Conservation (phyloP, 2,797 vertebrate genomes). For the Pangasius mekongensis region DNA sequence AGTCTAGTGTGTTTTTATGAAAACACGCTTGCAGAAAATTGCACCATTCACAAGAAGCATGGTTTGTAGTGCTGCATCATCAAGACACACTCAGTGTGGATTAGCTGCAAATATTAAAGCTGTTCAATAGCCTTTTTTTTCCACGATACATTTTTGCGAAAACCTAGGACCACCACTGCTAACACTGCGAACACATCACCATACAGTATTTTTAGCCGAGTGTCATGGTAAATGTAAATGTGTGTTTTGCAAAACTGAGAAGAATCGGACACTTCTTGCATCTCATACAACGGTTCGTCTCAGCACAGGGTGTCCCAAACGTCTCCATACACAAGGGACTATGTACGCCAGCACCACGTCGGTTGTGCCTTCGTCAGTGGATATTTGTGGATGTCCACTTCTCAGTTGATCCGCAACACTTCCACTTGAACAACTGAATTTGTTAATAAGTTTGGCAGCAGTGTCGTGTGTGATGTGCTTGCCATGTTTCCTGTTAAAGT, state of each 20-base stretch:
- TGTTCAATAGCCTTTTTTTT: background rate
- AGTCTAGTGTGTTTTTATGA: background rate
- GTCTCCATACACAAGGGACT: too few relatives aligned
- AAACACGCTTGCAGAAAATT: background rate
- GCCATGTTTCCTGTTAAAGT: too few relatives aligned
- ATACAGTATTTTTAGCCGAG: background rate
- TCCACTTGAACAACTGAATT: too few relatives aligned
- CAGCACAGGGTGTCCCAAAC: too few relatives aligned
- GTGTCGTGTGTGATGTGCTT: too few relatives aligned
- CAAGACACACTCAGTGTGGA: background rate
- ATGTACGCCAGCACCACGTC: too few relatives aligned
- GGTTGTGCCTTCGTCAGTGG: too few relatives aligned
- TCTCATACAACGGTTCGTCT: background rate
- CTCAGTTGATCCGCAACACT: too few relatives aligned
- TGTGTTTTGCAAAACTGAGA: background rate
- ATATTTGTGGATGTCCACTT: too few relatives aligned
- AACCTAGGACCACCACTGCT: background rate
- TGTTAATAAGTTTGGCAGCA: too few relatives aligned
- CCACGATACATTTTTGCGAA: background rate
- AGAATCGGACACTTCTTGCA: background rate
- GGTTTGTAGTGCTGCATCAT: background rate
- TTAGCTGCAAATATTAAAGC: background rate
- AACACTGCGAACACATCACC: background rate
- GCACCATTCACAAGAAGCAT: background rate
- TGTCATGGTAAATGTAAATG: background rate